Evolutionary conservation across 1,140 invertebrate genomes (phyloP).

Genomic region (Eriocheir sinensis): DNA sequence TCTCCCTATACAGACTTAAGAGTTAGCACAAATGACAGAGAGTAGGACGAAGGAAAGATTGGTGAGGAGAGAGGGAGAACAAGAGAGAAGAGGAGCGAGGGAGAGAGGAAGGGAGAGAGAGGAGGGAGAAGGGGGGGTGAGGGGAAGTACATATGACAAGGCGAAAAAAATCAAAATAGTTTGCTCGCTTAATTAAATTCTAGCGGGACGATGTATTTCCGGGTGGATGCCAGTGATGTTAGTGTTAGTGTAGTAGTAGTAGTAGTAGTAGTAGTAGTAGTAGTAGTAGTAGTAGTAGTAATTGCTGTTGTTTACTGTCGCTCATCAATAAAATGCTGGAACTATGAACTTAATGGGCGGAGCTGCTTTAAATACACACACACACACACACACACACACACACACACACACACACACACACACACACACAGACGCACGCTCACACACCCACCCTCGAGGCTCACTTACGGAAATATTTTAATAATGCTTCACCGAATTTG

Average conservation of each 20-base stretch:
- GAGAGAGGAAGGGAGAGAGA: neutral
- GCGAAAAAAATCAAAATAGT: neutral
- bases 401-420: neutral
- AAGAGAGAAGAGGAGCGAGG: neutral
- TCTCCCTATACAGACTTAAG: no score
- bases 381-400: constrained; percentile 33
- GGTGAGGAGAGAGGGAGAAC: neutral
- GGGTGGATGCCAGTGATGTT: no score
- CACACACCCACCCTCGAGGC: neutral
- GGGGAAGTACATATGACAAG: neutral
- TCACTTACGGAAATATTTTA: neutral
- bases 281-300: no score
- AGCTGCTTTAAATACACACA: neutral
- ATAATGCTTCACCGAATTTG: neutral
- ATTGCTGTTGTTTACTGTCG: no score
- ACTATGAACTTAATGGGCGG: no score
- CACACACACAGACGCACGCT: no score
- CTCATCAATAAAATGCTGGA: no score
- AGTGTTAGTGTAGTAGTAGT: no score
- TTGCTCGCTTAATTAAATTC: neutral
- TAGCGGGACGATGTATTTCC: no score
- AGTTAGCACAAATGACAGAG: no score
- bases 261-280: no score
- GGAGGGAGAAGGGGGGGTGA: neutral
- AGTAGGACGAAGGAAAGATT: neutral